Evolutionary conservation across 2,113 vertebrate species (phyloP).

Genomic region (Callopanchax toddi): DNA sequence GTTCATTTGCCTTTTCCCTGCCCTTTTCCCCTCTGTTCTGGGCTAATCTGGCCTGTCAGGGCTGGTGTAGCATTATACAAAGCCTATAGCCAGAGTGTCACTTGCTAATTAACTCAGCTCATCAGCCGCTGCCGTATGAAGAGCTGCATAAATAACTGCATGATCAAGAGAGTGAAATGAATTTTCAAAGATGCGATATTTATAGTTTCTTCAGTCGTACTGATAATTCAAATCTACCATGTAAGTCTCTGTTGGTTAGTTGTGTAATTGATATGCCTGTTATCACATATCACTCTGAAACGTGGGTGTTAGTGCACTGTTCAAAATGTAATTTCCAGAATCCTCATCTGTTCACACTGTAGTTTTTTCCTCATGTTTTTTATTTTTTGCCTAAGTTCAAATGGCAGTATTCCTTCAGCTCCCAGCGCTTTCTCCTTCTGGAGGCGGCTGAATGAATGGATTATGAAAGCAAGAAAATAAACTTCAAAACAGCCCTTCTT

Average conservation of each 20-base stretch:
- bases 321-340: constrained; percentile 38
- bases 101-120: constrained; percentile 66
- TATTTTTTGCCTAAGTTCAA: constrained; percentile 57
- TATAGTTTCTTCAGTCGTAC: constrained; percentile 1
- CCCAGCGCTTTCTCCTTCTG: constrained; percentile 33
- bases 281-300: constrained; percentile 26
- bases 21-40: constrained; percentile 55
- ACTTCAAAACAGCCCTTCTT: constrained; percentile 67
- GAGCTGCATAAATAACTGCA: constrained; percentile 21
- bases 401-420: constrained; percentile 38
- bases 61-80: constrained; percentile 68
- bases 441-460: constrained; percentile 62
- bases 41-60: constrained; percentile 66
- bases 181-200: background rate
- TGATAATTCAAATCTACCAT: background rate
- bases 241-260: background rate
- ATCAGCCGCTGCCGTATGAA: constrained; percentile 40
- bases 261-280: background rate
- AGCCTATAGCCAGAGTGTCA: constrained; percentile 51
- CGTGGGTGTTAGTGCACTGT: constrained; percentile 7
- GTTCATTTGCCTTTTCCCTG: constrained; percentile 57
- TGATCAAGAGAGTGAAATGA: constrained; percentile 4
- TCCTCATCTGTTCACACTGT: constrained; percentile 15
- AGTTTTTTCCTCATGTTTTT: constrained; percentile 13
- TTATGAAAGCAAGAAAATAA: constrained; percentile 67